Base-by-base conservation (phyloP, 1,140 invertebrate species). In the Hypsibius dujardini region DNA sequence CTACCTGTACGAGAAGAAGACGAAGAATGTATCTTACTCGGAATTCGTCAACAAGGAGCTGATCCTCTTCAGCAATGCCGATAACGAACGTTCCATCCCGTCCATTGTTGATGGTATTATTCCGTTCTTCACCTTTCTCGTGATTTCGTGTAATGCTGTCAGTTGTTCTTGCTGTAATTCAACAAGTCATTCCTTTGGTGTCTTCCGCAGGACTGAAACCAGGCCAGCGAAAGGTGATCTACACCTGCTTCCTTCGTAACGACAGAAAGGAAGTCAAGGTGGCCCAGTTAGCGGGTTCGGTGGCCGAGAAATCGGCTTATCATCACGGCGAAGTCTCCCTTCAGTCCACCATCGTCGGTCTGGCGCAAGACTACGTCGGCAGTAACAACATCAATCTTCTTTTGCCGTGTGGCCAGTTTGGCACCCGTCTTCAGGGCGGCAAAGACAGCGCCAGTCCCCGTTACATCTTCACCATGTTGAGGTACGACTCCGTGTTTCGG, bases 21-120 rank as follows among this genome's bases (percentile, higher is more conserved):
- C 94, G 0, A 86, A 85, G 73, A 75, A 83, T 28, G 86, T 98
- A 2, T 85, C 86, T 7, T 99, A 88, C 78, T 87, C 90, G 14
- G 95, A 98, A 76, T 99, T 98, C 77, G 86, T 99, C 70, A 97
- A 99, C 82, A 87, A 95, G 75, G 95, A 99, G 81, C 82, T 99
- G 77, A 89, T 98, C 62, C 83, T 98, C 12, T 99, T 97, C 82
- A 93, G 90, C 71, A 98, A 98, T 79, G 87, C 90, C 73, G 95
- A 98, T 78, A 97, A 98, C 80, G 87, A 95, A 70, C 85, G 95
- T 70, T 98, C 94, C 0, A 98, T 98, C 78, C 95, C 95, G 0
- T 88, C 84, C 71, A 80, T 96, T 76, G 86, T 98, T 28, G 95
- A 99, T 81, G 94, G 92, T 1, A 71, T 47, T 72, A 28, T 45